These are phyloP conservation scores for Plodia interpunctella DNA, from an alignment of 1,140 invertebrate genomes.

Conservation along the genomic window DNA sequence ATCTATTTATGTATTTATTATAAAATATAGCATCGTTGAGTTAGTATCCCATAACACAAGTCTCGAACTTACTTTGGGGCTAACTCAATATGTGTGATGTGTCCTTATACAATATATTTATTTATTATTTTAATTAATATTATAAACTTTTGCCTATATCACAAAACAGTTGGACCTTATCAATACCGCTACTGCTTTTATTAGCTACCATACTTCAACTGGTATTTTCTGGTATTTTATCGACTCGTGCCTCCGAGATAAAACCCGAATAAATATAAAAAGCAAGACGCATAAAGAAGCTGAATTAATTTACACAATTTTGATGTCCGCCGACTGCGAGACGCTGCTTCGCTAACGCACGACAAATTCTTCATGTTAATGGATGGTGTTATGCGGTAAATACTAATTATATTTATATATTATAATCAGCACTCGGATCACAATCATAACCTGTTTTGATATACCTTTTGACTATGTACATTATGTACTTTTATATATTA, in stretches of 20 bases:
- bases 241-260: constrained; percentile 62
- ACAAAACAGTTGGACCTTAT: background rate
- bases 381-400: background rate
- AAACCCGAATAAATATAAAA: constrained; percentile 61
- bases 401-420: background rate
- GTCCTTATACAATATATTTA: too few relatives aligned
- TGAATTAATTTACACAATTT: constrained; percentile 71
- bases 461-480: too few relatives aligned
- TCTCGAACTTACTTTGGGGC: too few relatives aligned
- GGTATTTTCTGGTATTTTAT: constrained; percentile 61
- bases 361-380: constrained; percentile 57
- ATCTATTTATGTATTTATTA: too few relatives aligned
- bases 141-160: too few relatives aligned
- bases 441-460: too few relatives aligned
- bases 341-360: constrained; percentile 55
- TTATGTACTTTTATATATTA: too few relatives aligned
- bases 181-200: constrained; percentile 17
- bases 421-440: background rate
- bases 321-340: constrained; percentile 48
- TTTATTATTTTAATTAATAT: too few relatives aligned
- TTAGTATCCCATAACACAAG: too few relatives aligned
- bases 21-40: too few relatives aligned
- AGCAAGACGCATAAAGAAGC: constrained; percentile 59
- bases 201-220: constrained; percentile 21
- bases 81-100: too few relatives aligned